phyloP scores from a whole-genome alignment of 2,888 invertebrate species.

The Villa cingulata region DNA sequence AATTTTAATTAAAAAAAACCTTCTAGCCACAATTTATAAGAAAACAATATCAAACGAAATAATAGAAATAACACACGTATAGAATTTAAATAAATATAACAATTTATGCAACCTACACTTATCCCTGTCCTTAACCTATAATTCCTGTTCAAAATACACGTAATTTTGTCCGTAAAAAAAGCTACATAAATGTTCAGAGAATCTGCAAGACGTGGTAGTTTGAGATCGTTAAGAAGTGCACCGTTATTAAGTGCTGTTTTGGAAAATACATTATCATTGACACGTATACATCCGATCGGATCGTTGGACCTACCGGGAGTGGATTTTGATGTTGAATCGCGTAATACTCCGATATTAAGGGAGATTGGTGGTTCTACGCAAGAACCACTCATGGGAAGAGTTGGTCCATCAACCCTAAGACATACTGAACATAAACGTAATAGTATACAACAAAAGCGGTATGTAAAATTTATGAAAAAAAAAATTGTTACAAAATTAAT shows the following conservation, averaged over 20 bases:
- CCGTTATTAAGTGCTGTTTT: constrained; percentile 36
- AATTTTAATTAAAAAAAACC: no score
- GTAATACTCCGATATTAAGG: constrained; percentile 23
- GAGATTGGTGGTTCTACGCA: constrained; percentile 21
- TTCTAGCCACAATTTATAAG: no score
- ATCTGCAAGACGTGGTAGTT: constrained; percentile 35
- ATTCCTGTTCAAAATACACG: neutral
- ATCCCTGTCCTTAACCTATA: no score
- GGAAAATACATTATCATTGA: constrained; percentile 35
- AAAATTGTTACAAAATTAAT: no score
- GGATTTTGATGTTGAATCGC: constrained; percentile 31
- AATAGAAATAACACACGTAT: no score
- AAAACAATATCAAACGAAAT: no score
- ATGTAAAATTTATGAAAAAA: constrained; percentile 16
- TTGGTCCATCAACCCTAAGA: constrained; percentile 28
- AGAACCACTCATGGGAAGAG: constrained; percentile 20
- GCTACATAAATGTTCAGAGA: constrained; percentile 34
- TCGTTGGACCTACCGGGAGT: constrained; percentile 35
- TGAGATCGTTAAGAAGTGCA: constrained; percentile 37
- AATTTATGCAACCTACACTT: no score
- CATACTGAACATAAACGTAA: constrained; percentile 27
- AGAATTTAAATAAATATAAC: no score
- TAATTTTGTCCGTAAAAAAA: neutral
- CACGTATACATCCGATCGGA: constrained; percentile 36
- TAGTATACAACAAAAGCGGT: constrained; percentile 34